A percentile compares a stretch with the other conserved stretches of the same genome.
These are phyloP conservation scores for Triops cancriformis DNA, from an alignment of 1,140 invertebrate species.

Conservation along the genomic window DNA sequence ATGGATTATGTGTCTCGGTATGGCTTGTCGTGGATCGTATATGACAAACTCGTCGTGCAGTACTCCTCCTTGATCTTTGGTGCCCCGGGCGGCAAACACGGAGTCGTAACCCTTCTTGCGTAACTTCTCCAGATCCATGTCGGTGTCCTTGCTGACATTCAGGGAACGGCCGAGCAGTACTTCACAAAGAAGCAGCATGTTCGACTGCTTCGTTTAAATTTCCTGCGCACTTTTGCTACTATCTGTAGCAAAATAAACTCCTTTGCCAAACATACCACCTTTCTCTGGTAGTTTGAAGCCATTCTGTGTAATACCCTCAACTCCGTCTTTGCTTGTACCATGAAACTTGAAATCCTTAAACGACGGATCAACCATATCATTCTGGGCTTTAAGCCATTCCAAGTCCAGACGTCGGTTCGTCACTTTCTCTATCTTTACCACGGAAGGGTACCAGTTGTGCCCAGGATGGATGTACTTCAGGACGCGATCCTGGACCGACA, in stretches of 20 bases:
- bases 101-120: background rate
- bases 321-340: conserved; percentile 25
- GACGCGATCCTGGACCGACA: conserved; percentile 21
- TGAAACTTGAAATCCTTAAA: conserved; percentile 22
- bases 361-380: conserved; percentile 12
- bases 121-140: conserved; percentile 22
- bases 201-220: conserved; percentile 25
- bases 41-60: conserved; percentile 24
- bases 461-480: conserved; percentile 25
- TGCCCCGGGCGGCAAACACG: conserved; percentile 18
- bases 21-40: conserved; percentile 18
- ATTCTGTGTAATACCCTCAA: conserved; percentile 17
- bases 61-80: conserved; percentile 21
- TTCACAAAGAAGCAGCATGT: conserved; percentile 26
- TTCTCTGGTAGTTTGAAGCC: conserved; percentile 22
- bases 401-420: background rate
- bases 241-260: conserved; percentile 25
- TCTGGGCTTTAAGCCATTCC: background rate
- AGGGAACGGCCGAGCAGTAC: conserved; percentile 11
- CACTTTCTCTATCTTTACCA: conserved; percentile 18
- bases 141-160: background rate
- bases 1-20: conserved; percentile 20
- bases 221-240: conserved; percentile 26
- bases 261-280: conserved; percentile 20
- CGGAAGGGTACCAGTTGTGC: conserved; percentile 22